Base-by-base conservation (phyloP, 2,113 vertebrate genomes). In the Ciconia stormi region DNA sequence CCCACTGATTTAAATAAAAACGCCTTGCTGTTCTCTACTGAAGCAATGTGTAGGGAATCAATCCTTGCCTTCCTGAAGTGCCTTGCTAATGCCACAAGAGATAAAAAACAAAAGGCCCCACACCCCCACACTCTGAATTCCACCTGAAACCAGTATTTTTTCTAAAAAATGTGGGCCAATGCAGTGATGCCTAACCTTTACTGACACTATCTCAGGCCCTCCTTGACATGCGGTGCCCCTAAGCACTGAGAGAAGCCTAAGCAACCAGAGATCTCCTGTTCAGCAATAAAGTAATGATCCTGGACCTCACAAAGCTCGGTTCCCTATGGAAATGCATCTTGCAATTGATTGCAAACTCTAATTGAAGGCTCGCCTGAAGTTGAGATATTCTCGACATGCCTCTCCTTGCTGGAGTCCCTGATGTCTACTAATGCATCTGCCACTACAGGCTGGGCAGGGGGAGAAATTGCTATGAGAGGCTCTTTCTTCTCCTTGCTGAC, bases 1-100 rank as follows among this genome's bases (percentile, higher is more conserved):
- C 65, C 53, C 42, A 72, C 52, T 70, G 82, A 96, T 97, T 97
- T 97, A 97, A 98, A 97, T 95, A 91, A 95, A 96, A 96, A 87
- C 27, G 29, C 62, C 87, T 62, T 77, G 38, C 38, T 38, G 85
- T 71, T 95, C 49, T 89, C 92, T 82, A 79, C 32, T 73, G 66
- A 95, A 88, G 55, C n/a, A 59, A 92, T 36, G 22, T 6, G 34
- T 73, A 58, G 20, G 42, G 77, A 80, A 78, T 87, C 73, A 77
- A 74, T 76, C 44, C 44, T 18, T 62, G 13, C 87, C 66, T 71
- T 67, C 49, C 77, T 15, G 1, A 93, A 87, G 32, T 16, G 26
- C 23, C 63, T 67, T 46, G 38, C 56, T 76, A 65, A 80, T 27
- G 55, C 27, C 93, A 47, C 38, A 82, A 76, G 70, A 93, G 66